Conservation (phyloP, 2,888 invertebrate species). For the Vesta saturnalis region DNA sequence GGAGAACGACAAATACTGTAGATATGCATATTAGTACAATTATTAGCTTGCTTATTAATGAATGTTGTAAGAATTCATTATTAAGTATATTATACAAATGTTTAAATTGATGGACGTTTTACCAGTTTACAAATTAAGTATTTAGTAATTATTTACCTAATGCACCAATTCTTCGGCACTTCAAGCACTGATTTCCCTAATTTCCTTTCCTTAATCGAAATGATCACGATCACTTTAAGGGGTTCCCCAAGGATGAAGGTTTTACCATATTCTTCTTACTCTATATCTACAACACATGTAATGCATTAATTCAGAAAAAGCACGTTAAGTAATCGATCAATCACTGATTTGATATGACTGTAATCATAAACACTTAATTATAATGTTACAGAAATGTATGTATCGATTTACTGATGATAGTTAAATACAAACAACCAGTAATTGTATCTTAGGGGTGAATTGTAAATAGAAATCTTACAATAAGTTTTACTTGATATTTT, state of each 20-base stretch:
- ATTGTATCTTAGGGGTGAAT: background rate
- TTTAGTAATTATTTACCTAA: no score
- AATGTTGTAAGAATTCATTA: no score
- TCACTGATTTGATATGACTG: background rate
- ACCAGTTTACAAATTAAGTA: no score
- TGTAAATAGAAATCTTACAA: background rate
- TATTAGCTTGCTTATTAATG: no score
- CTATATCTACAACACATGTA: background rate
- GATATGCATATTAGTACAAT: no score
- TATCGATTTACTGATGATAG: background rate
- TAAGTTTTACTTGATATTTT: background rate
- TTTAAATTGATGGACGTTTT: no score
- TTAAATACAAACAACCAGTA: background rate
- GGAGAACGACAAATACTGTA: conserved; percentile 73
- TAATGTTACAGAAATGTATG: background rate
- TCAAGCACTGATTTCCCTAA: background rate
- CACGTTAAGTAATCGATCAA: no score
- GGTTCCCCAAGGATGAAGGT: background rate
- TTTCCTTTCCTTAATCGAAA: background rate
- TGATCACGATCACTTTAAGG: background rate
- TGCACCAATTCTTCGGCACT: background rate
- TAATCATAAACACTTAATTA: background rate
- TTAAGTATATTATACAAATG: no score
- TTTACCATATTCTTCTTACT: no score
- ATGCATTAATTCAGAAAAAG: conserved; percentile 1